phyloP scores from a whole-genome alignment of 2,113 vertebrate species.

The Daphoenositta chrysoptera region DNA sequence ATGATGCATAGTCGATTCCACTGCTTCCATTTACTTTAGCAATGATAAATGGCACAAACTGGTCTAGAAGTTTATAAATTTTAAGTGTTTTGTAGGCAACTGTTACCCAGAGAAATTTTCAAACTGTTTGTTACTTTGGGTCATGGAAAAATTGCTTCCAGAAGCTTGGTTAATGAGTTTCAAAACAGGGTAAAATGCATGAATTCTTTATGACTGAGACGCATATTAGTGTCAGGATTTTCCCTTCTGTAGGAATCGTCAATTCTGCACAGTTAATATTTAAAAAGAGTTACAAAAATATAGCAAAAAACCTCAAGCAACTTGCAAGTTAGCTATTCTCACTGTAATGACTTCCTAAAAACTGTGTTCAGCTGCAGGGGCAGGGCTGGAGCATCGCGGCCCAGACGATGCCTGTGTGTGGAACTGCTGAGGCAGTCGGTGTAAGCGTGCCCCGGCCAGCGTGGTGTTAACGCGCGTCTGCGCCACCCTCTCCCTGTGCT shows the following conservation, averaged over 20 bases:
- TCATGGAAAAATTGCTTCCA: conserved; percentile 21
- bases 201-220: conserved; percentile 27
- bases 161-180: conserved; percentile 19
- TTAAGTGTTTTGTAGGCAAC: conserved; percentile 44
- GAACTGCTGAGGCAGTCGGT: neutral
- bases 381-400: neutral
- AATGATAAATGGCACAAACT: conserved; percentile 52
- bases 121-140: conserved; percentile 8
- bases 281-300: neutral
- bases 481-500: neutral
- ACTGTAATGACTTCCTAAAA: neutral
- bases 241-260: neutral
- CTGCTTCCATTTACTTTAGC: conserved; percentile 63
- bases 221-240: neutral
- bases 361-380: neutral
- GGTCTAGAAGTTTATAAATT: conserved; percentile 38
- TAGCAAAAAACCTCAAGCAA: neutral
- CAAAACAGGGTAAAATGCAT: conserved; percentile 5
- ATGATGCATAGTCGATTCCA: conserved; percentile 50
- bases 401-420: neutral
- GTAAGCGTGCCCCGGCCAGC: neutral
- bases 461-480: neutral
- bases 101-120: conserved; percentile 28
- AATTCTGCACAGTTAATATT: conserved; percentile 3
- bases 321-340: neutral